Conservation (phyloP, 1,140 invertebrate genomes). For the Venturia canescens region DNA sequence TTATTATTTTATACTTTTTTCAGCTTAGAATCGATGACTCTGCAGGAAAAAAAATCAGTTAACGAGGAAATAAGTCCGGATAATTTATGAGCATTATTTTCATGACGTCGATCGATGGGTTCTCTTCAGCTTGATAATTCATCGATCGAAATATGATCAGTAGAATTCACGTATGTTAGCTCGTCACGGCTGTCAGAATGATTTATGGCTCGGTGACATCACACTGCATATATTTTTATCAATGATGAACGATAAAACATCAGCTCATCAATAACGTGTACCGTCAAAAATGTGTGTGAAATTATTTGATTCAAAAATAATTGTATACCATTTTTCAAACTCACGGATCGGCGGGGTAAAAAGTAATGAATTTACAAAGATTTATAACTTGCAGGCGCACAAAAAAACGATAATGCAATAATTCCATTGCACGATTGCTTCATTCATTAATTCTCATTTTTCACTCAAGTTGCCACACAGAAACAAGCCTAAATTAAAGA, state of each 20-base stretch:
- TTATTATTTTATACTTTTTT: too few relatives aligned
- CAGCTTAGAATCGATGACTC: too few relatives aligned
- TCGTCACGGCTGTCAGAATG: background rate
- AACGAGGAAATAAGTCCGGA: background rate
- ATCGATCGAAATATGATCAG: background rate
- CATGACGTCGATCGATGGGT: background rate
- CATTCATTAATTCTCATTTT: too few relatives aligned
- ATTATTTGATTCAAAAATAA: background rate
- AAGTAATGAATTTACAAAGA: too few relatives aligned
- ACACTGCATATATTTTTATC: background rate
- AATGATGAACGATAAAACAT: conserved; percentile 7
- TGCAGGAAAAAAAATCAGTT: background rate
- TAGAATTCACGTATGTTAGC: background rate
- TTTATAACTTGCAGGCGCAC: too few relatives aligned
- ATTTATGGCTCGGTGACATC: background rate
- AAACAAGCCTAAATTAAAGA: conserved; percentile 61
- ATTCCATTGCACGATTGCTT: too few relatives aligned
- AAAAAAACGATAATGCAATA: too few relatives aligned
- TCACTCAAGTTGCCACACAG: background rate
- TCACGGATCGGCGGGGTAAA: background rate
- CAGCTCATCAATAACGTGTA: background rate
- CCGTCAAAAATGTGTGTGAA: background rate
- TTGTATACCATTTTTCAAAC: background rate
- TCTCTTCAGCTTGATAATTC: background rate
- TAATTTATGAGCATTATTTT: background rate